Percentiles rank a stretch among this genome's conserved stretches.
Conservation (phyloP, 2,888 invertebrate species). For the Lepidocyrtinus sp. region DNA sequence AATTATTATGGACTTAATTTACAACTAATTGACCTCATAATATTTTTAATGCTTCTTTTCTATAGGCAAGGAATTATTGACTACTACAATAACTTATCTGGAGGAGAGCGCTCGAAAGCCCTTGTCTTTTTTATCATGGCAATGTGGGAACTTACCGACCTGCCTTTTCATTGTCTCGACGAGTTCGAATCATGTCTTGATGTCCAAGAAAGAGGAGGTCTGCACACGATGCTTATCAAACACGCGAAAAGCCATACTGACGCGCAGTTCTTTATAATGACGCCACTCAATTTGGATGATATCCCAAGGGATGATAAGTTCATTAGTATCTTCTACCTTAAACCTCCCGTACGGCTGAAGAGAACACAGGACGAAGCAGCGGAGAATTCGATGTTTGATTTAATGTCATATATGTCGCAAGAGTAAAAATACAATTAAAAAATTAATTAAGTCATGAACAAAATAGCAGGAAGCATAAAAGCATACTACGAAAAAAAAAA, state of each 20-base stretch:
- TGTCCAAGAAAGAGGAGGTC: background rate
- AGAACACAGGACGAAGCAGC: too few species aligned
- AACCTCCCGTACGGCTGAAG: too few species aligned
- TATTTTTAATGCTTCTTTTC: background rate
- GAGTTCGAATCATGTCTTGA: slow-evolving; percentile 48
- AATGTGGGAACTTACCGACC: slow-evolving; percentile 42
- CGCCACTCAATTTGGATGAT: background rate
- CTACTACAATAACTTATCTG: slow-evolving; percentile 32
- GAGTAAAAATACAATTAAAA: too few species aligned
- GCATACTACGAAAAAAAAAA: too few species aligned
- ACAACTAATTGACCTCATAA: background rate
- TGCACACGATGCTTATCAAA: slow-evolving; percentile 21
- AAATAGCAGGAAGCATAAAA: too few species aligned
- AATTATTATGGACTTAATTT: background rate
- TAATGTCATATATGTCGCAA: too few species aligned
- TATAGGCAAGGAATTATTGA: slow-evolving; percentile 25
- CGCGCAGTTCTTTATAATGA: slow-evolving; percentile 34
- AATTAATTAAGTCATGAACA: background rate
- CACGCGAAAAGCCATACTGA: slow-evolving; percentile 31
- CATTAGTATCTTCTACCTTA: background rate
- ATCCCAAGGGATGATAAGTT: slow-evolving; percentile 24
- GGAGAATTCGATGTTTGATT: too few species aligned
- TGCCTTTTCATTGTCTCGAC: slow-evolving; percentile 41
- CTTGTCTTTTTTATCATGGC: slow-evolving; percentile 53
- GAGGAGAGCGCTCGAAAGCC: slow-evolving; percentile 41